Base-by-base conservation (phyloP, 2,113 vertebrate species). In the Neofelis nebulosa region DNA sequence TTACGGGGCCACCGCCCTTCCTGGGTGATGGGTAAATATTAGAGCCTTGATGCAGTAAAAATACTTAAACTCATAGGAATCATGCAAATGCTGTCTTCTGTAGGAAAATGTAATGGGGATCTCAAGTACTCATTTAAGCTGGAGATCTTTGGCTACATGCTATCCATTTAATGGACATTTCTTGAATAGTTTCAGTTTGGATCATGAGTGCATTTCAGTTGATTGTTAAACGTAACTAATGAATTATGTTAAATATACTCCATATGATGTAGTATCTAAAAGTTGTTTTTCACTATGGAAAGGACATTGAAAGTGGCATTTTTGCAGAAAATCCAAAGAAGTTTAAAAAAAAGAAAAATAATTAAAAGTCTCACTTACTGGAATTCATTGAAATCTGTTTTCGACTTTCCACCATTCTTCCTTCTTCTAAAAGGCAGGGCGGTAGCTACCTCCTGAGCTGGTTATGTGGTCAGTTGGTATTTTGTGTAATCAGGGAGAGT, bases 371-470 rank as follows among this genome's bases (percentile, higher is more conserved):
- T 79, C 96, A 21, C 90, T 94, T 76, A 80, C 89, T 63, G 76
- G 71, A 95, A 94, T 97, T 96, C 57, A 82, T 74, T 96, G 94
- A 3, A 90, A 97, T 89, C 27, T 88, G 76, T 45, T 78, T 94
- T 57, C 85, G 1, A 61, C 68, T 98, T 94, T 73, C 95, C 8
- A 68, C 76, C 1, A 10, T 16, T 97, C 27, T 45, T 29, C 65
- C 97, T 97, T 97, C 68, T 96, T 90, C 57, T 66, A 15, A 97
- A 95, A 91, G 68, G 19, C 71, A 80, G 31, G 10, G 68, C 19
- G 50, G 48, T 55, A 69, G 87, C 68, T 97, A 79, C 41, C 69
- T 81, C 84, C 21, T 73, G 66, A 76, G 71, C 41, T 11, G 41
- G 63, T 85, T 92, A 50, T 13, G 12, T 61, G 90, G 81, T 96